Percentiles rank a stretch among this genome's conserved stretches.
Conservation (phyloP, 2,888 invertebrate genomes). For the Epistrophe eligans region DNA sequence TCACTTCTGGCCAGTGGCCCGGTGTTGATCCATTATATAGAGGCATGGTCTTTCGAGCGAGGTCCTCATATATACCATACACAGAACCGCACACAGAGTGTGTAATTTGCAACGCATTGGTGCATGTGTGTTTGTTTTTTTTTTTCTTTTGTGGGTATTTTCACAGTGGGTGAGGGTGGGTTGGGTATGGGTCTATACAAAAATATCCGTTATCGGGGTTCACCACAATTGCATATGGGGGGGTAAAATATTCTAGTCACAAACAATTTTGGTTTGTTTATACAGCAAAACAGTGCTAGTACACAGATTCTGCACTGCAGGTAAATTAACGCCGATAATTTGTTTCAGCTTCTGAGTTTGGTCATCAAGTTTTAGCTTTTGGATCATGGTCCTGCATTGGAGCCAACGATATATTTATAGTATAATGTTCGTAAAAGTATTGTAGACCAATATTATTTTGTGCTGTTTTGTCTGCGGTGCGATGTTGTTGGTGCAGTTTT, state of each 20-base stretch:
- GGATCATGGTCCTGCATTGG: background rate
- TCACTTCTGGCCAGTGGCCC: slow-evolving; percentile 28
- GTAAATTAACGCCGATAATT: slow-evolving; percentile 65
- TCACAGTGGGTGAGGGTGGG: slow-evolving; percentile 8
- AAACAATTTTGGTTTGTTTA: slow-evolving; percentile 72
- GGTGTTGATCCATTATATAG: slow-evolving; percentile 38
- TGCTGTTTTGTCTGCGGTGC: background rate
- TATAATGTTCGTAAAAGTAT: background rate
- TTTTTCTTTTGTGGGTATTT: slow-evolving; percentile 30
- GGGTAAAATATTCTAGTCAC: slow-evolving; percentile 62
- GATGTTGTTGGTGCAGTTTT: slow-evolving; percentile 13
- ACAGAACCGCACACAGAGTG: slow-evolving; percentile 27
- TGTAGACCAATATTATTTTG: background rate
- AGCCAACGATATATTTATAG: background rate
- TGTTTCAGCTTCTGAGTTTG: slow-evolving; percentile 58
- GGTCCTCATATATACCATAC: background rate
- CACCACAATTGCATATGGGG: slow-evolving; percentile 62
- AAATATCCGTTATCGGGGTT: slow-evolving; percentile 44
- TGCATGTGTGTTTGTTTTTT: slow-evolving; percentile 29
- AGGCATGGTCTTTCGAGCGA: background rate
- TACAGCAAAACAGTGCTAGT: slow-evolving; percentile 48
- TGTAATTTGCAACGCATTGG: slow-evolving; percentile 70
- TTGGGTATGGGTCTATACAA: background rate
- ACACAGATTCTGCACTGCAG: slow-evolving; percentile 69
- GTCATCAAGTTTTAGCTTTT: slow-evolving; percentile 48